These are phyloP conservation scores for Hepsetus odoe DNA, from an alignment of 2,113 vertebrate species.

Conservation along the genomic window DNA sequence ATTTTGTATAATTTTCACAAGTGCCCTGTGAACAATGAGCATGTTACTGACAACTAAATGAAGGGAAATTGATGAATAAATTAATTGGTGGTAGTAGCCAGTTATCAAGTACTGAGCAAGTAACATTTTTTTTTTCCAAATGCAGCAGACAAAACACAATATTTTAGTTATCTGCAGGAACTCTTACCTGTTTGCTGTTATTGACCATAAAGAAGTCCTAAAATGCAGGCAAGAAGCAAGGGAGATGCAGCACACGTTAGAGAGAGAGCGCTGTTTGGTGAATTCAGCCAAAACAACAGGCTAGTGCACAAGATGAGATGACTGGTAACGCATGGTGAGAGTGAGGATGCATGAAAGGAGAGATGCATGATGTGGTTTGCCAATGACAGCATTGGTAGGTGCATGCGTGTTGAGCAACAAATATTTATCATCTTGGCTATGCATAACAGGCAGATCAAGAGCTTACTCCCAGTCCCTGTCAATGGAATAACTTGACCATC, in stretches of 20 bases:
- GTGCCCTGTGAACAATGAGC: background rate
- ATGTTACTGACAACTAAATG: background rate
- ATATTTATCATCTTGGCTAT: background rate
- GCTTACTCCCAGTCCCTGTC: background rate
- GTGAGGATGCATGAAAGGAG: conserved; percentile 45
- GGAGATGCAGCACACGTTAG: conserved; percentile 87
- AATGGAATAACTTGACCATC: background rate
- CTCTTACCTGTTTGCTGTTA: conserved; percentile 98
- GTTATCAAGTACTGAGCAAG: background rate
- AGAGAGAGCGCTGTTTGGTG: conserved; percentile 87
- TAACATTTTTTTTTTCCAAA: background rate
- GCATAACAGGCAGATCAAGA: background rate
- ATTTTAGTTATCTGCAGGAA: conserved; percentile 36
- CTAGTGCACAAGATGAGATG: conserved; percentile 54
- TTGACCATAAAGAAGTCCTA: conserved; percentile 99
- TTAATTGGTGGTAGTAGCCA: background rate
- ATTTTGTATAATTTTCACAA: background rate
- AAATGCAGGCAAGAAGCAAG: conserved; percentile 93
- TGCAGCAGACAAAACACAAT: conserved; percentile 9
- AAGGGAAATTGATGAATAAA: background rate
- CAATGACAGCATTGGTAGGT: conserved; percentile 18
- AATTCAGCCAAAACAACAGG: conserved; percentile 75
- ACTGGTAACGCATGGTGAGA: conserved; percentile 53
- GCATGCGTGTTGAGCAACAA: conserved; percentile 27
- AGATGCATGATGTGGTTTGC: conserved; percentile 19